A percentile compares a stretch with the other conserved stretches of the same genome.
Evolutionary conservation across 2,888 invertebrate species (phyloP).

Genomic region (Entomobrya proxima): DNA sequence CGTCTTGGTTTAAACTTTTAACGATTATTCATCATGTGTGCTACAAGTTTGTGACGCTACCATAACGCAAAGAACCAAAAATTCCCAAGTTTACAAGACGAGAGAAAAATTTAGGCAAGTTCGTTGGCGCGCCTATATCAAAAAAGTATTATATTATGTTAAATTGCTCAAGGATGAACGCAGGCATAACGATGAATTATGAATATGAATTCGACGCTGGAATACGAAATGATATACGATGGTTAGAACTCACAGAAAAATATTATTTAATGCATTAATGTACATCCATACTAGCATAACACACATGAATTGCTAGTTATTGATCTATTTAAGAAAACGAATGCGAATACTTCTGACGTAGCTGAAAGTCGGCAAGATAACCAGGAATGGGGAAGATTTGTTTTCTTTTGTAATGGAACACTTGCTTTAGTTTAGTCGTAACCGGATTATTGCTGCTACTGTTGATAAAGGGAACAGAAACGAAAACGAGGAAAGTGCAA

Average conservation of each 20-base stretch:
- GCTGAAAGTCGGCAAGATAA: neutral
- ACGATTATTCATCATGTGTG: neutral
- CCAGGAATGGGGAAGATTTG: neutral
- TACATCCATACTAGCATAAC: neutral
- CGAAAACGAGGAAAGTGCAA: neutral
- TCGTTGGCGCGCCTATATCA: too few relatives aligned
- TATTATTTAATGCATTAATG: neutral
- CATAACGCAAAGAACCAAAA: too few relatives aligned
- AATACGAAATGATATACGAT: conserved; percentile 5
- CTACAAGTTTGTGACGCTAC: neutral
- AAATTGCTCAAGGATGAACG: neutral
- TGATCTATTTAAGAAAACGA: conserved; percentile 6
- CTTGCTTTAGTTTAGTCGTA: neutral
- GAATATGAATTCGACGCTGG: neutral
- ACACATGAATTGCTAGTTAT: neutral
- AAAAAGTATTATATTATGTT: too few relatives aligned
- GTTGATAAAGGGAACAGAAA: neutral
- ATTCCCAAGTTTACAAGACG: too few relatives aligned
- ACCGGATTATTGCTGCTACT: neutral
- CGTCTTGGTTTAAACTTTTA: neutral
- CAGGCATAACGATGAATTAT: conserved; percentile 20
- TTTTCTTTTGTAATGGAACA: neutral
- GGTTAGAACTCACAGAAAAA: neutral
- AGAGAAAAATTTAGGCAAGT: too few relatives aligned
- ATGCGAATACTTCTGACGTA: neutral